phyloP scores from a whole-genome alignment of 2,113 vertebrate genomes.

The Ceyx melanurus region DNA sequence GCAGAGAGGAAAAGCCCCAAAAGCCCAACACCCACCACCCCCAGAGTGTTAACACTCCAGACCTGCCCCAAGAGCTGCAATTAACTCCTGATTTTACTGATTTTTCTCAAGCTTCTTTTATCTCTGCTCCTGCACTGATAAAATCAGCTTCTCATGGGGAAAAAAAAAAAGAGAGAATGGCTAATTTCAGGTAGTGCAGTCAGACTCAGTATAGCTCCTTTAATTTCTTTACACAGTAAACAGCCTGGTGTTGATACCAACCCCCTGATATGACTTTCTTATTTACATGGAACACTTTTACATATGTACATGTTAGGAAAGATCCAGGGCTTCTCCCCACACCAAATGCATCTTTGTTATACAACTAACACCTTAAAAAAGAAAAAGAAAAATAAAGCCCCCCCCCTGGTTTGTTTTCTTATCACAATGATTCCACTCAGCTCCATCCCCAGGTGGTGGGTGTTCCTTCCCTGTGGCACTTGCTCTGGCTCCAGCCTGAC shows the following conservation, averaged over 20 bases:
- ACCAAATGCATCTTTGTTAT: conserved; percentile 47
- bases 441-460: neutral
- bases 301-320: conserved; percentile 81
- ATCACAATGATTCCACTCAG: neutral
- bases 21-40: neutral
- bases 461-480: neutral
- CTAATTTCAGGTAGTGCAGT: conserved; percentile 66
- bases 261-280: conserved; percentile 9
- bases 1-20: neutral
- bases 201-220: conserved; percentile 52
- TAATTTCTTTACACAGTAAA: conserved; percentile 74
- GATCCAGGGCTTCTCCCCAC: conserved; percentile 72
- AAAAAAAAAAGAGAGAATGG: neutral
- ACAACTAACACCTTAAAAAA: conserved; percentile 28
- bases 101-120: neutral
- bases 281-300: conserved; percentile 79
- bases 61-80: neutral
- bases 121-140: neutral
- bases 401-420: conserved; percentile 21
- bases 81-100: neutral
- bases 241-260: conserved; percentile 61
- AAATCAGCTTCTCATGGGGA: neutral
- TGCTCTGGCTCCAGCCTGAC: neutral
- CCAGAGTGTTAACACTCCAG: neutral
- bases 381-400: neutral